Conservation (phyloP, 2,888 invertebrate genomes). For the Oligia fasciuncula region DNA sequence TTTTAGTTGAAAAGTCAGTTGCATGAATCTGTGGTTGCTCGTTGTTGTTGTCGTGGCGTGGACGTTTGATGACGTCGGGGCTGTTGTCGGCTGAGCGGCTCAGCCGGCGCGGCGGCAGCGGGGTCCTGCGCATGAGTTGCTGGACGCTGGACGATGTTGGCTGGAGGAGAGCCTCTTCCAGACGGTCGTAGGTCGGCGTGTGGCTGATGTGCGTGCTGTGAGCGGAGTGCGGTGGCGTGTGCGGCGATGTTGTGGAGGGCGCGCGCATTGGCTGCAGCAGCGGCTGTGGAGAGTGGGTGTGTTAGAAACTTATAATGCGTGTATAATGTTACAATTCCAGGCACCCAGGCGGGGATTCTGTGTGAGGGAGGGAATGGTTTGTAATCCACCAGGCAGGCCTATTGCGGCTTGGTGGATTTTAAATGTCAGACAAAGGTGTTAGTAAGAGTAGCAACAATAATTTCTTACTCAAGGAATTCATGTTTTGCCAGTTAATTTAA, state of each 20-base stretch:
- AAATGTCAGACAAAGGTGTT: neutral
- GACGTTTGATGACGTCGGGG: slow-evolving; percentile 91
- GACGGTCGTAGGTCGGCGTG: slow-evolving; percentile 84
- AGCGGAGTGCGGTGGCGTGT: slow-evolving; percentile 87
- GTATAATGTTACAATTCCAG: neutral
- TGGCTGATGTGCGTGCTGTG: slow-evolving; percentile 85
- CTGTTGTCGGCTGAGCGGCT: slow-evolving; percentile 92
- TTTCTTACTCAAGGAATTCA: neutral
- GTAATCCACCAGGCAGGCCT: neutral
- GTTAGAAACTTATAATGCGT: slow-evolving; percentile 2
- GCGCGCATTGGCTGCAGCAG: slow-evolving; percentile 92
- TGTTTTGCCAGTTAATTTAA: neutral
- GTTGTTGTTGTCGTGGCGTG: slow-evolving; percentile 91
- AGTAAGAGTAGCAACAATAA: too few relatives aligned
- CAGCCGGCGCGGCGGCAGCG: slow-evolving; percentile 85
- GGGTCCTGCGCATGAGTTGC: slow-evolving; percentile 91
- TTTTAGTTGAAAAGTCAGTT: slow-evolving; percentile 88
- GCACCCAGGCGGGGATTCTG: neutral
- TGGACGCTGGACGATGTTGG: slow-evolving; percentile 89
- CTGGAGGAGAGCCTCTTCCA: slow-evolving; percentile 85
- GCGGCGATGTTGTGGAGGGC: slow-evolving; percentile 90
- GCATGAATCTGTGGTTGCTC: slow-evolving; percentile 90
- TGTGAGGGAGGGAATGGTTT: neutral
- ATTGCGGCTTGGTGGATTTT: neutral
- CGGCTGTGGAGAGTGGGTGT: slow-evolving; percentile 74